Percentiles rank a stretch among this genome's conserved stretches.
phyloP scores from a whole-genome alignment of 1,140 invertebrate species.

The Cherax quadricarinatus region DNA sequence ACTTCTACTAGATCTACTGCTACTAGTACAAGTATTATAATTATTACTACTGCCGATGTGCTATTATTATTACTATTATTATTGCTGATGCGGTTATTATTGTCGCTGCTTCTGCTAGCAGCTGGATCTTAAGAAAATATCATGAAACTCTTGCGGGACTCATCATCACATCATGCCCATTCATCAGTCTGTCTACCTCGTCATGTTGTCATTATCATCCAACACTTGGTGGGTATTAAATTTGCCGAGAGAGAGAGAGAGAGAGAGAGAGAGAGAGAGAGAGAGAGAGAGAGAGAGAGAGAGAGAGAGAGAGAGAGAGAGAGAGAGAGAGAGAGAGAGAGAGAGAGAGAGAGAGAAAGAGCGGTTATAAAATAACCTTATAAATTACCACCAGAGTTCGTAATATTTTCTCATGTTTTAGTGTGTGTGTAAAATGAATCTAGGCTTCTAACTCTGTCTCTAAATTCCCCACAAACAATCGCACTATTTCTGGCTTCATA shows the following conservation, averaged over 20 bases:
- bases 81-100: no score
- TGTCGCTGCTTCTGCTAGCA: no score
- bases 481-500: not conserved
- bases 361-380: no score
- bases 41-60: no score
- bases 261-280: not conserved
- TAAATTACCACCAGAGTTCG: no score
- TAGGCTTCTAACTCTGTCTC: not conserved
- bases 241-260: not conserved
- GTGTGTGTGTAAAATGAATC: not conserved
- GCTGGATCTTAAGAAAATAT: no score
- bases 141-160: no score
- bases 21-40: no score
- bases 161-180: not conserved
- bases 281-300: not conserved
- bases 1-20: no score
- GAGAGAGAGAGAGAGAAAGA: not conserved
- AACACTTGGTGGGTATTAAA: slow-evolving; percentile 7
- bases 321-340: not conserved
- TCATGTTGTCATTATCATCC: not conserved
- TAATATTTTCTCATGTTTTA: no score
- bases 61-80: no score
- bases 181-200: not conserved
- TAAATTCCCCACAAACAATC: not conserved
- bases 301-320: not conserved